Conservation (phyloP, 1,140 invertebrate species). For the Cyclina sinensis region DNA sequence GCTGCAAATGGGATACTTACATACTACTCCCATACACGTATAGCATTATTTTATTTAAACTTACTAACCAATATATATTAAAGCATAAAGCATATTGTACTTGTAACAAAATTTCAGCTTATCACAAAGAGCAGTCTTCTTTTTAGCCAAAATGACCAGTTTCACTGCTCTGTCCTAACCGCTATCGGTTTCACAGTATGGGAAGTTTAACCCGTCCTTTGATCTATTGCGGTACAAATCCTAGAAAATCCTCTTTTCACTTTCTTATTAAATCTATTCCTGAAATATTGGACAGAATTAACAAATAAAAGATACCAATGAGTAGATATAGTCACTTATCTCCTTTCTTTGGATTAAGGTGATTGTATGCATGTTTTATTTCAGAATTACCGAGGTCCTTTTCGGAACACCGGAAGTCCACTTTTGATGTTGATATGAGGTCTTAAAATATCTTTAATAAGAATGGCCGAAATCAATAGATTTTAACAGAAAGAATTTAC, state of each 20-base stretch:
- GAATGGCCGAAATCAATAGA: background rate
- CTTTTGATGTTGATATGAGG: slow-evolving; percentile 27
- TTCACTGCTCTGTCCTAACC: too few species aligned
- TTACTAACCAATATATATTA: too few species aligned
- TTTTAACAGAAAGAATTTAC: background rate
- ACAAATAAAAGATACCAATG: slow-evolving; percentile 22
- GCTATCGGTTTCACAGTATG: background rate
- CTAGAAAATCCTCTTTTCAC: slow-evolving; percentile 44
- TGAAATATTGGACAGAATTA: slow-evolving; percentile 39
- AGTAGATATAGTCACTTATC: slow-evolving; percentile 48
- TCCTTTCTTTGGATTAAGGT: slow-evolving; percentile 11
- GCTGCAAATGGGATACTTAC: too few species aligned
- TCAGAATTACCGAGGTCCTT: background rate
- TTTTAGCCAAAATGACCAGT: too few species aligned
- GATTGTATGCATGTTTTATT: slow-evolving; percentile 1
- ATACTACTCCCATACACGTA: too few species aligned
- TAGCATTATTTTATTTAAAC: too few species aligned
- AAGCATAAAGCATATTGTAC: too few species aligned
- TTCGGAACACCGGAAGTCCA: background rate
- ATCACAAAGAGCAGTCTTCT: too few species aligned
- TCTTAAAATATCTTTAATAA: background rate
- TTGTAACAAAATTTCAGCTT: too few species aligned
- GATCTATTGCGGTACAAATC: slow-evolving; percentile 51
- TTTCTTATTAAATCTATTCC: slow-evolving; percentile 60
- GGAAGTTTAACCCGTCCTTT: background rate